phyloP scores from a whole-genome alignment of 64 coral and sea anemone species.

The Stichodactyla mertensii region DNA sequence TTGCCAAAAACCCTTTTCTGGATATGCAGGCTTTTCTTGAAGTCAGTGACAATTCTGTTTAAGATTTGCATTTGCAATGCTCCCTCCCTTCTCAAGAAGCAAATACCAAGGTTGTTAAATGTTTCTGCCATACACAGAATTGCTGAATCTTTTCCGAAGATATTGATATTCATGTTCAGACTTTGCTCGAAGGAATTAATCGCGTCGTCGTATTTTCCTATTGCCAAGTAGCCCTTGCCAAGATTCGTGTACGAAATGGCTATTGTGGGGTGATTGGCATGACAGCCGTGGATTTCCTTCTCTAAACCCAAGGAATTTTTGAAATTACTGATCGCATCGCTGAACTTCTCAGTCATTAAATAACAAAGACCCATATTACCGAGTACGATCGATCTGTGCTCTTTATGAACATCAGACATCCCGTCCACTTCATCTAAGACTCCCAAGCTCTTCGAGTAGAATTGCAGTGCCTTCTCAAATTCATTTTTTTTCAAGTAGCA shows the following conservation, averaged over 20 bases:
- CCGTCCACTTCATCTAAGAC: too few relatives aligned
- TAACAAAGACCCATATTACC: not conserved
- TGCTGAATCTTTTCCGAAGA: not conserved
- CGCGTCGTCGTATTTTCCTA: not conserved
- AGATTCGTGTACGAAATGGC: not conserved
- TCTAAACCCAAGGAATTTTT: not conserved
- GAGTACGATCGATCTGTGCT: not conserved
- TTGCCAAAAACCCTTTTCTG: not conserved
- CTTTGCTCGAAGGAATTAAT: not conserved
- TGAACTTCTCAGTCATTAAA: not conserved
- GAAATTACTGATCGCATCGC: not conserved
- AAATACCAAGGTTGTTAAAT: not conserved
- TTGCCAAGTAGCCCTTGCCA: not conserved
- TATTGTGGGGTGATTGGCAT: not conserved
- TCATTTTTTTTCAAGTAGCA: not conserved
- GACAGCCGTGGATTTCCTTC: not conserved
- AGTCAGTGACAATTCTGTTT: not conserved
- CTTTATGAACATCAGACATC: too few relatives aligned
- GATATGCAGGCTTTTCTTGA: not conserved
- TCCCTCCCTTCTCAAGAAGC: not conserved
- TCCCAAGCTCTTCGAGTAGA: not conserved
- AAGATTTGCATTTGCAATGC: not conserved
- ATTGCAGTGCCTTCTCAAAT: not conserved
- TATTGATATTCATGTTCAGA: not conserved
- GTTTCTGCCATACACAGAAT: not conserved